Evolutionary conservation across 2,797 vertebrate genomes (phyloP).

Genomic region (Micrastur ruficollis): DNA sequence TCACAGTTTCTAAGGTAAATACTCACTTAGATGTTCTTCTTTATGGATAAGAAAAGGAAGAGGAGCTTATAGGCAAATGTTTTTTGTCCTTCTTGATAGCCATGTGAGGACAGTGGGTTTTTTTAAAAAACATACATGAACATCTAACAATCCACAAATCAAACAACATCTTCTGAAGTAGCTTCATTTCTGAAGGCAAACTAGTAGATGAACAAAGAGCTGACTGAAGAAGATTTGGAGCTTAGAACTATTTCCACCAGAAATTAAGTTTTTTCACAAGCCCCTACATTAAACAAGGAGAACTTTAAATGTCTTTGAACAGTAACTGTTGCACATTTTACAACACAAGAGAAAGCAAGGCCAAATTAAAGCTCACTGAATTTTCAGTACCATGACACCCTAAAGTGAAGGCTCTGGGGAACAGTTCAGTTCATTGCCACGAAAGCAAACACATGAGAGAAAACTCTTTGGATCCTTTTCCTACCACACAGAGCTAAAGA

Average conservation of each 20-base stretch:
- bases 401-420: not conserved
- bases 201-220: not conserved
- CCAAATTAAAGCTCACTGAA: slow-evolving; percentile 14
- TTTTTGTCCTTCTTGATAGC: not conserved
- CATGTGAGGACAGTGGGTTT: not conserved
- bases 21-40: not conserved
- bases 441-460: slow-evolving; percentile 23
- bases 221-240: not conserved
- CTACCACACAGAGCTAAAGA: slow-evolving; percentile 37
- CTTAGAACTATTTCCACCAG: not conserved
- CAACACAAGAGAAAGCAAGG: not conserved
- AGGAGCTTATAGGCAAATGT: not conserved
- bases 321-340: not conserved
- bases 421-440: not conserved
- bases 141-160: not conserved
- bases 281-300: not conserved
- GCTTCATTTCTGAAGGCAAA: not conserved
- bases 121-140: not conserved
- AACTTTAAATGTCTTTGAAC: not conserved
- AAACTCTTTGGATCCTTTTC: slow-evolving; percentile 33
- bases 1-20: not conserved
- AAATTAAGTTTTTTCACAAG: not conserved
- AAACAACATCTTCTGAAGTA: not conserved
- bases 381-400: slow-evolving; percentile 13
- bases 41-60: not conserved